Evolutionary conservation across 2,888 invertebrate genomes (phyloP).

Genomic region (Halictus ligatus): DNA sequence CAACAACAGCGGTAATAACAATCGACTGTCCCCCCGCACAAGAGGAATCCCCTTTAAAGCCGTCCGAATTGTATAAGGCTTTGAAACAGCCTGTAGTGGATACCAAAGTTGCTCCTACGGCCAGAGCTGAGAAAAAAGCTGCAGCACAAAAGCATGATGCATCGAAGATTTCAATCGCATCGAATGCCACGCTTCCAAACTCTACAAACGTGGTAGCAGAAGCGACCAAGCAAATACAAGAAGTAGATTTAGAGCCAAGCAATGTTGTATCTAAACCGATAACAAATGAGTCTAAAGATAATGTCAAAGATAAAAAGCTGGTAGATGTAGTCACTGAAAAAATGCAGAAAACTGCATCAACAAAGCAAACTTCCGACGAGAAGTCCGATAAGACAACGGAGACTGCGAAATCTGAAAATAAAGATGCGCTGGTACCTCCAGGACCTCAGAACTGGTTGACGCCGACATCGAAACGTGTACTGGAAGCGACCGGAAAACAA

Average conservation of each 20-base stretch:
- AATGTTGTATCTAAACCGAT: conserved; percentile 40
- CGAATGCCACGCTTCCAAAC: conserved; percentile 44
- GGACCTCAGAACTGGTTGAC: conserved; percentile 81
- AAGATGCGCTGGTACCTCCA: conserved; percentile 65
- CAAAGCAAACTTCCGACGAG: conserved; percentile 57
- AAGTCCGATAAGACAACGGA: conserved; percentile 64
- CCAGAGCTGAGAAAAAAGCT: conserved; percentile 51
- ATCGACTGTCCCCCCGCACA: conserved; percentile 71
- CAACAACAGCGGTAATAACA: conserved; percentile 79
- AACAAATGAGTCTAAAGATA: conserved; percentile 52
- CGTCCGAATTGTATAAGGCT: conserved; percentile 78
- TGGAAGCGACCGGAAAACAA: conserved; percentile 67
- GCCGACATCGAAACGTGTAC: conserved; percentile 76
- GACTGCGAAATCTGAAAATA: conserved; percentile 65
- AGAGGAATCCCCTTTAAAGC: conserved; percentile 59
- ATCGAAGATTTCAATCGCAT: conserved; percentile 6
- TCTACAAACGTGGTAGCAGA: conserved; percentile 59
- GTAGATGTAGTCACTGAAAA: conserved; percentile 45
- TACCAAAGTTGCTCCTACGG: conserved; percentile 46
- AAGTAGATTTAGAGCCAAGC: conserved; percentile 38
- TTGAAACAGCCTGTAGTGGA: conserved; percentile 76
- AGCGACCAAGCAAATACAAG: conserved; percentile 29
- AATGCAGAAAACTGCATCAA: conserved; percentile 43
- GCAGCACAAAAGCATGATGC: conserved; percentile 14
- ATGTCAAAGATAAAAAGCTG: conserved; percentile 41